phyloP scores from a whole-genome alignment of 2,113 vertebrate genomes.

The Marmota monax region DNA sequence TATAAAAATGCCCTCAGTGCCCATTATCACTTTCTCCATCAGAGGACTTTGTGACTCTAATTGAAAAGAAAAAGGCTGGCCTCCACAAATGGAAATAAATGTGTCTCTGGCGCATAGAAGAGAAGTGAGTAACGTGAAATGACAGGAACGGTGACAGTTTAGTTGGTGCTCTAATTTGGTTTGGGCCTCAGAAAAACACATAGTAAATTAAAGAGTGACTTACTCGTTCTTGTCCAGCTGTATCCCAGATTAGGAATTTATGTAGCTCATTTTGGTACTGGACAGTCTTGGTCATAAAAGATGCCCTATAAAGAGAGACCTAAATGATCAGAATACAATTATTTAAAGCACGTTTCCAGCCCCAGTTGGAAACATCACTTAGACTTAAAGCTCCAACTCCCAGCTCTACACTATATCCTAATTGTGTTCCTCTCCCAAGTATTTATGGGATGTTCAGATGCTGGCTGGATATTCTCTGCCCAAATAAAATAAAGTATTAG shows the following conservation, averaged over 20 bases:
- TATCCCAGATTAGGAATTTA: constrained; percentile 99
- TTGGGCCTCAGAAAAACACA: constrained; percentile 57
- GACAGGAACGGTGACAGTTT: neutral
- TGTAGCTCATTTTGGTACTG: constrained; percentile 98
- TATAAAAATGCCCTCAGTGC: constrained; percentile 17
- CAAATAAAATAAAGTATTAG: neutral
- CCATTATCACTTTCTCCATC: constrained; percentile 36
- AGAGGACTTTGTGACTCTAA: constrained; percentile 6
- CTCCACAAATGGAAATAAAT: neutral
- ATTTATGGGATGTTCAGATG: neutral
- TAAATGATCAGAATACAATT: constrained; percentile 69
- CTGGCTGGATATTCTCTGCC: neutral
- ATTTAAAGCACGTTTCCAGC: constrained; percentile 42
- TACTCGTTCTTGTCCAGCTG: constrained; percentile 97
- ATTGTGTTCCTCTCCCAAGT: neutral
- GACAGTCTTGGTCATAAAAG: constrained; percentile 99
- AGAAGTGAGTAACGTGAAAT: neutral
- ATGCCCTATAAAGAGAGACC: constrained; percentile 91
- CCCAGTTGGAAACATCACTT: neutral
- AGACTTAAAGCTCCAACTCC: neutral
- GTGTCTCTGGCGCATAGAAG: neutral
- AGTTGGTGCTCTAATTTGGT: neutral
- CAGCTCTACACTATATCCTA: neutral
- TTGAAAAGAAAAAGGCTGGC: constrained; percentile 59
- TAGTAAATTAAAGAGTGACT: constrained; percentile 81